phyloP scores from a whole-genome alignment of 2,888 invertebrate genomes.

The Idaea dimidiata region DNA sequence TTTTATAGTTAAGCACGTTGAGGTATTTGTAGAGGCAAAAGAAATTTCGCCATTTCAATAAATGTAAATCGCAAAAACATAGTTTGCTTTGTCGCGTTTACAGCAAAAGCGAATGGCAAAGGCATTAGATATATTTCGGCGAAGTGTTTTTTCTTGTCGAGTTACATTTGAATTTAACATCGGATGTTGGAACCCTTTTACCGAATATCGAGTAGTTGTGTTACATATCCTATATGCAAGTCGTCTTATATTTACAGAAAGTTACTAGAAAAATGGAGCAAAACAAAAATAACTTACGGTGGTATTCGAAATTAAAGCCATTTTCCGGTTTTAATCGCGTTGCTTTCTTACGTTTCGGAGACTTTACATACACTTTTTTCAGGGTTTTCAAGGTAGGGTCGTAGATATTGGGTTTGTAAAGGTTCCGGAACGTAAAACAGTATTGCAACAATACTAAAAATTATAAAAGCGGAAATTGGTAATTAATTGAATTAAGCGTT shows the following conservation, averaged over 20 bases:
- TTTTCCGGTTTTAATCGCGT: too few relatives aligned
- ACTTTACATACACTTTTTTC: too few relatives aligned
- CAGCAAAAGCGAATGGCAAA: slow-evolving; percentile 13
- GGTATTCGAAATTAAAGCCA: too few relatives aligned
- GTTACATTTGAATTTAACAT: slow-evolving; percentile 12
- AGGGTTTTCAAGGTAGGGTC: too few relatives aligned
- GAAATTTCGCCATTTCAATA: slow-evolving; percentile 1
- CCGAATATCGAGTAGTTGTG: background rate
- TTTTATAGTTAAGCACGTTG: background rate
- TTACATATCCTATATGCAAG: background rate
- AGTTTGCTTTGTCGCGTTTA: background rate
- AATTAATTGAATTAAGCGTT: too few relatives aligned
- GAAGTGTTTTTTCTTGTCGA: slow-evolving; percentile 24
- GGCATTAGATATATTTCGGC: slow-evolving; percentile 15
- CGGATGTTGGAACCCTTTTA: slow-evolving; percentile 2
- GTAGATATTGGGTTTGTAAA: too few relatives aligned
- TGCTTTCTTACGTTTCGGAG: too few relatives aligned
- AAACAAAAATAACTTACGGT: background rate
- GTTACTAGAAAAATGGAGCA: background rate
- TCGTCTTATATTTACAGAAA: background rate
- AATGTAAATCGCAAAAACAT: background rate
- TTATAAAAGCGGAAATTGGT: too few relatives aligned
- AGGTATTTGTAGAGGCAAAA: slow-evolving; percentile 2
- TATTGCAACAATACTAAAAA: too few relatives aligned
- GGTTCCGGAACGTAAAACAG: too few relatives aligned